Evolutionary conservation across 2,113 vertebrate genomes (phyloP), one percentile per base, ranked within the genome.

Genomic region (Ahaetulla prasina): DNA sequence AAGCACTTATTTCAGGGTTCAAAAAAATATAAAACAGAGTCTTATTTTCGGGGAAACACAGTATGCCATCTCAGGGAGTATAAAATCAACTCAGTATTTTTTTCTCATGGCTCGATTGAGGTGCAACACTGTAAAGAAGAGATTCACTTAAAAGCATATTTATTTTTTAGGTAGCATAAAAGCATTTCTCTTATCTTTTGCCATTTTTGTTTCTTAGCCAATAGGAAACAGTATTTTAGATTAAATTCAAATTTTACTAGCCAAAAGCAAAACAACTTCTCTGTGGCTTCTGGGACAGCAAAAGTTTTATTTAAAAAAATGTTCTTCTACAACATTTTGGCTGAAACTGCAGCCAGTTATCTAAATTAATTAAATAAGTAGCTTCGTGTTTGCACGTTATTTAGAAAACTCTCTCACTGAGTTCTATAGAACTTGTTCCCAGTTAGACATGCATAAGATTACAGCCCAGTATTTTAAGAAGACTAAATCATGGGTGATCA

Each of bases 341-440:
- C 91, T 87, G 9, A 89, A 93, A 68, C 47, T 47, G 52, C 91
- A 92, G 92, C 89, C n/a, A 95, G 94, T 87, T 85, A 85, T 49
- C 39, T 0, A n/a, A 20, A 94, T 92, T 60, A 90, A 2, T 74
- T 93, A 23, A 86, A 80, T 5, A 87, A 53, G 68, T 20, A 39
- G 53, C 22, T 35, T 89, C 84, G 6, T 35, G 52, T 30, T 57
- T 85, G 6, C 55, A 30, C 68, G 39, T 89, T 57, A 25, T 25
- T 89, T 74, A 92, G 30, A 92, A 54, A 50, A 39, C 35, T 74
- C 18, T 49, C 18, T 22, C 11, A 47, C 9, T 84, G 2, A 10
- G 10, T 85, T 47, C 90, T 50, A 6, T 50, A 20, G 43, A 91
- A 23, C 14, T 25, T 57, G 49, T n/a, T 87, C 18, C 10, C 80